These are phyloP conservation scores for Pteropus alecto DNA, from an alignment of 2,113 vertebrate genomes.

Conservation along the genomic window DNA sequence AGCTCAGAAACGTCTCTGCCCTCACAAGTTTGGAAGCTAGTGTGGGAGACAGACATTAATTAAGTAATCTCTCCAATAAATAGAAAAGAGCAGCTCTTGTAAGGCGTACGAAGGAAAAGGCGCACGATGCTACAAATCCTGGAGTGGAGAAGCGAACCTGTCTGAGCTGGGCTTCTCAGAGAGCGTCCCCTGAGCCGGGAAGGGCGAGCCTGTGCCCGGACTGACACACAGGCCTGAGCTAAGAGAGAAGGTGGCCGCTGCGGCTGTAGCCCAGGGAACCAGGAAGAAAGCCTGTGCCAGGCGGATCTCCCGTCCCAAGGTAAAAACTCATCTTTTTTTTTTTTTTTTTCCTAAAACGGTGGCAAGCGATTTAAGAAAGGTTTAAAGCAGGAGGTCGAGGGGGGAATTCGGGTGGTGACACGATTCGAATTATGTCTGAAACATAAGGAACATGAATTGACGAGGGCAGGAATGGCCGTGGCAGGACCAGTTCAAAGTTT, in stretches of 20 bases:
- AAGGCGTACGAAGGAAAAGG: background rate
- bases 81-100: conserved; percentile 36
- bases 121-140: background rate
- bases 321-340: background rate
- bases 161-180: background rate
- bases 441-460: background rate
- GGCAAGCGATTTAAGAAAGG: background rate
- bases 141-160: background rate
- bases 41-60: background rate
- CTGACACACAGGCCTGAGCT: rapidly evolving
- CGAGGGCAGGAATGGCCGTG: background rate
- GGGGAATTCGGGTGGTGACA: rapidly evolving
- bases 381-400: background rate
- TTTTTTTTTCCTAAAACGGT: background rate
- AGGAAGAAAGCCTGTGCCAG: background rate
- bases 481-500: background rate
- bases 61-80: conserved; percentile 36
- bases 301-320: background rate
- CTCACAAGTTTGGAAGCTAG: background rate
- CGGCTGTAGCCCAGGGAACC: background rate
- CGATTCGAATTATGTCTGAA: too few species aligned
- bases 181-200: background rate
- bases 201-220: background rate
- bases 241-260: rapidly evolving
- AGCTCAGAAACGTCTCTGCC: background rate